Percentiles rank a stretch among this genome's conserved stretches.
Conservation (phyloP, 2,113 vertebrate species). For the Bufo bufo region DNA sequence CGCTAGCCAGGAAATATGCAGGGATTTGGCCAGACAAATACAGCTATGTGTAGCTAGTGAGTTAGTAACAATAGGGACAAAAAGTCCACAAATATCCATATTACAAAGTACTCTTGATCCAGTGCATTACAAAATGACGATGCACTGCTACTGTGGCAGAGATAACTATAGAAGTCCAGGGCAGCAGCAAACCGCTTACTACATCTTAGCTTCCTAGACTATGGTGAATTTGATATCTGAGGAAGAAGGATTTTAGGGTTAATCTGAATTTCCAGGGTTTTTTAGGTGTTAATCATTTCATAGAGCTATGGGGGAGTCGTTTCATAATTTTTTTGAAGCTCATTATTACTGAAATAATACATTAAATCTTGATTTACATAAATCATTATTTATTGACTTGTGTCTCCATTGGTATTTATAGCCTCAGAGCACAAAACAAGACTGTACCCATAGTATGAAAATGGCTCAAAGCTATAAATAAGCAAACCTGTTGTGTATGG, state of each 20-base stretch:
- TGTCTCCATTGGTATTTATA: background rate
- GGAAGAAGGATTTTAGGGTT: background rate
- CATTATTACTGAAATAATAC: background rate
- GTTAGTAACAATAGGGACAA: no score
- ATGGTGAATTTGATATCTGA: background rate
- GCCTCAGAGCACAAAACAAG: background rate
- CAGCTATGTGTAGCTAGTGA: no score
- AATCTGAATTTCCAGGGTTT: background rate
- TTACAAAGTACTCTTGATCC: no score
- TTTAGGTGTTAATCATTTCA: background rate
- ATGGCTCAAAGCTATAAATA: background rate
- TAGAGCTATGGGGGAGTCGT: background rate
- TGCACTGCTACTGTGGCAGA: no score
- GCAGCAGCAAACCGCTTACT: background rate
- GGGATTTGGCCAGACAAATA: no score
- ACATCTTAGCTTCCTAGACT: background rate
- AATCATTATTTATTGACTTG: constrained; percentile 18
- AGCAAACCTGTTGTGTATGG: background rate
- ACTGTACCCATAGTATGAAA: background rate
- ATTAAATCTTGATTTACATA: background rate
- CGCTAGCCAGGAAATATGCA: no score
- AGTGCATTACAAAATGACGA: no score
- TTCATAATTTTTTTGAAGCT: background rate
- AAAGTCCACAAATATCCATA: no score
- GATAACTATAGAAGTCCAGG: background rate